A percentile compares a stretch with the other conserved stretches of the same genome.
Conservation (phyloP, 2,797 vertebrate genomes). For the Gorsachius magnificus region DNA sequence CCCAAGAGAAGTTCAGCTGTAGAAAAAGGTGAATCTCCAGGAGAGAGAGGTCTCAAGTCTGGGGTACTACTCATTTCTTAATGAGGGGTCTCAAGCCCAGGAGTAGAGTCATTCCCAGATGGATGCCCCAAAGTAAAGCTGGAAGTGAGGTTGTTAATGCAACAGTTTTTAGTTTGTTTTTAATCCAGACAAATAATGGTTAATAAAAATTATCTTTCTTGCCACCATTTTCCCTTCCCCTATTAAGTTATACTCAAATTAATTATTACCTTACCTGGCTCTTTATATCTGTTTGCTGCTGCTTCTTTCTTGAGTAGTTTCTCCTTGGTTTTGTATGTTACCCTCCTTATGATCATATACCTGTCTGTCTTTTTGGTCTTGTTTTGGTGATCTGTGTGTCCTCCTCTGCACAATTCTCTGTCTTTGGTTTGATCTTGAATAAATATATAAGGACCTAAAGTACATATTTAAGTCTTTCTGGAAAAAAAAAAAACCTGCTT, state of each 20-base stretch:
- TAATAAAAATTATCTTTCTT: background rate
- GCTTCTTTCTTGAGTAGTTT: background rate
- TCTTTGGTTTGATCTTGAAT: background rate
- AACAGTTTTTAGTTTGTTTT: background rate
- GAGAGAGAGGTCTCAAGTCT: background rate
- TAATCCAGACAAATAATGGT: background rate
- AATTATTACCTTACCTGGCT: background rate
- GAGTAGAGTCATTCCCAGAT: background rate
- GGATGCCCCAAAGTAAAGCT: background rate
- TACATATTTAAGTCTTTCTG: background rate
- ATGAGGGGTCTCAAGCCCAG: background rate
- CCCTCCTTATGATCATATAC: background rate
- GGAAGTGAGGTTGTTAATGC: background rate
- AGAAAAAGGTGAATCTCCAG: background rate
- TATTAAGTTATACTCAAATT: background rate
- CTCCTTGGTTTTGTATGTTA: background rate
- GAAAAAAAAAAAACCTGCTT: background rate
- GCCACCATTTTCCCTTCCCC: background rate
- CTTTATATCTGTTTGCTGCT: background rate
- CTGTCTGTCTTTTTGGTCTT: background rate
- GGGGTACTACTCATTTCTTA: background rate
- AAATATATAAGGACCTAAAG: background rate
- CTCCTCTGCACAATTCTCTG: background rate
- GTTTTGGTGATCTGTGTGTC: background rate
- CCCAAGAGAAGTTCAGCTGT: background rate